These are phyloP conservation scores for Leuciscus idus DNA, from an alignment of 2,113 vertebrate genomes.

Conservation along the genomic window DNA sequence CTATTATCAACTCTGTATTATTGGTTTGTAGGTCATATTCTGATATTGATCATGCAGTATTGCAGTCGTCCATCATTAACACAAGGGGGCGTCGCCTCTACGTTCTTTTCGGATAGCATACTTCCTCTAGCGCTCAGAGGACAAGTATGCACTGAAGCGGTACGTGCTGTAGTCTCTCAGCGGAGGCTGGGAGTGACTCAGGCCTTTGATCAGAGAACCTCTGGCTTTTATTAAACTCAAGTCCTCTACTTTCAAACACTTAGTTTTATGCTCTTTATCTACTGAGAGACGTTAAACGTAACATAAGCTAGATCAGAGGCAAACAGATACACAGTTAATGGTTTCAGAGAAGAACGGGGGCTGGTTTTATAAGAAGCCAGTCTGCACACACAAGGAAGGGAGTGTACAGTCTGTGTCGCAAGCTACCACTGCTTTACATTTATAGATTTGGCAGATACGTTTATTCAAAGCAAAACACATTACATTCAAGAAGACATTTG, in stretches of 20 bases:
- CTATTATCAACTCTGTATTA: neutral
- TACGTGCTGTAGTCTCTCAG: neutral
- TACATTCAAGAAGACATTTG: neutral
- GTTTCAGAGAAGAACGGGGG: neutral
- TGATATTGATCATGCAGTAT: neutral
- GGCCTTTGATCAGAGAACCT: conserved; percentile 65
- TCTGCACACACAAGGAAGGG: neutral
- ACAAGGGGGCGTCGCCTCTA: neutral
- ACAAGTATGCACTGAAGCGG: neutral
- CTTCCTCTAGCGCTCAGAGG: neutral
- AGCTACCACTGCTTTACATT: neutral
- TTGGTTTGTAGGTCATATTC: neutral
- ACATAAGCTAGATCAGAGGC: conserved; percentile 3
- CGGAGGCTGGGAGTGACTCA: conserved; percentile 45
- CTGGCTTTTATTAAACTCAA: conserved; percentile 67
- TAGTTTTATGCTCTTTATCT: conserved; percentile 44
- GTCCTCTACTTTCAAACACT: conserved; percentile 48
- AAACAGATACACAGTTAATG: conserved; percentile 1
- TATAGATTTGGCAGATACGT: neutral
- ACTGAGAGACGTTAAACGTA: conserved; percentile 22
- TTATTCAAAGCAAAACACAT: neutral
- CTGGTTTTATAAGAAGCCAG: neutral
- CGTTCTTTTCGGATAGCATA: neutral
- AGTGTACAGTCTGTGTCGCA: neutral
- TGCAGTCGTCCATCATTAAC: neutral